These are phyloP conservation scores for Margaritifera margaritifera DNA, from an alignment of 2,888 invertebrate species.

Conservation along the genomic window DNA sequence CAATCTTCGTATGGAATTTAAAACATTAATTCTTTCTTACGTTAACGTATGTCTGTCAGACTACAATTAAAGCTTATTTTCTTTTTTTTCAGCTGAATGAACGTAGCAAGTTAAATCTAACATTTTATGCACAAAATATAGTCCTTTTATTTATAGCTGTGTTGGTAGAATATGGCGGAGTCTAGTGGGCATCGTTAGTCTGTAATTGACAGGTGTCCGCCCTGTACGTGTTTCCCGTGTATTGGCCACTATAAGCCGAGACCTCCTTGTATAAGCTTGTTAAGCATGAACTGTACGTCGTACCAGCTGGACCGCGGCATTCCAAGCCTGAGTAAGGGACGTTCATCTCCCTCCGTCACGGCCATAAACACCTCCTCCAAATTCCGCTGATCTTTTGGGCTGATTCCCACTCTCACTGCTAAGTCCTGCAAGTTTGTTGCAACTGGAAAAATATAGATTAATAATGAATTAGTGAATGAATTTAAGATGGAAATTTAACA, in stretches of 20 bases:
- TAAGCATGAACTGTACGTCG: slow-evolving; percentile 52
- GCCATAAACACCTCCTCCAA: slow-evolving; percentile 54
- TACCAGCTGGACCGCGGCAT: slow-evolving; percentile 65
- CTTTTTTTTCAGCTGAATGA: not conserved
- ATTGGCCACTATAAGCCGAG: slow-evolving; percentile 31
- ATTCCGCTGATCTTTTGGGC: slow-evolving; percentile 46
- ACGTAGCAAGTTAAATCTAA: not conserved
- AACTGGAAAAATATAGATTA: slow-evolving; percentile 40
- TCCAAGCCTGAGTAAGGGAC: slow-evolving; percentile 55
- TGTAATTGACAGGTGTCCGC: not conserved
- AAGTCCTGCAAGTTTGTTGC: slow-evolving; percentile 55
- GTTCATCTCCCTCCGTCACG: slow-evolving; percentile 56
- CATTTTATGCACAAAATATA: slow-evolving; percentile 28
- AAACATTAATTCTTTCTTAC: too few species aligned
- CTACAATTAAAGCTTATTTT: not conserved
- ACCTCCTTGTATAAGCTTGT: slow-evolving; percentile 52
- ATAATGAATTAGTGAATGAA: not conserved
- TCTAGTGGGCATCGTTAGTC: not conserved
- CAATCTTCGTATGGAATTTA: too few species aligned
- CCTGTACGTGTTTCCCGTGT: not conserved
- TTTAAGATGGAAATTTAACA: too few species aligned
- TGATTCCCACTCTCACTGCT: slow-evolving; percentile 51
- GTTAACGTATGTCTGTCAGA: too few species aligned
- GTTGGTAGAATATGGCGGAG: slow-evolving; percentile 3
- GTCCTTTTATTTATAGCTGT: slow-evolving; percentile 4